phyloP scores from a whole-genome alignment of 2,113 vertebrate species.

The Oxyura jamaicensis region DNA sequence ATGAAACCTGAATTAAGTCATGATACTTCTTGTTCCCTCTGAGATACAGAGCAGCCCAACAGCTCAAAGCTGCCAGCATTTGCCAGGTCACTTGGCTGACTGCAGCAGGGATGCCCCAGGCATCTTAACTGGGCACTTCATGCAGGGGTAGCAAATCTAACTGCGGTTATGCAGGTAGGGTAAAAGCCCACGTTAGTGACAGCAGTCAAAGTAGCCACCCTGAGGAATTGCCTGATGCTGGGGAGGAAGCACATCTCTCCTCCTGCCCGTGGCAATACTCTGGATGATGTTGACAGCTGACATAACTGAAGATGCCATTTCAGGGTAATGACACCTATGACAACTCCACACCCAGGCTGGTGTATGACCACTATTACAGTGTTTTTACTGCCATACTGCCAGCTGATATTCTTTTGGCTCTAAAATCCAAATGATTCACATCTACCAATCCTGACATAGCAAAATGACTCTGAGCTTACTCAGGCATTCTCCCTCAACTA shows the following conservation, averaged over 20 bases:
- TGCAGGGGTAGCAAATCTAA: background rate
- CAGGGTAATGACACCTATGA: background rate
- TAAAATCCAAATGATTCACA: background rate
- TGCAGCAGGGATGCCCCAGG: background rate
- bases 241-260: background rate
- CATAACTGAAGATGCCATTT: background rate
- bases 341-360: background rate
- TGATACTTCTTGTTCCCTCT: background rate
- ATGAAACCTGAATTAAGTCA: background rate
- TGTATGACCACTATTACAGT: background rate
- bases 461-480: background rate
- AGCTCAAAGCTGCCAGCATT: accelerated
- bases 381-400: background rate
- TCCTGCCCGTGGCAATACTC: background rate
- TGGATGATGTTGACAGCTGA: background rate
- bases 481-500: background rate
- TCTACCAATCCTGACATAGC: background rate
- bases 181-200: background rate
- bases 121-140: background rate
- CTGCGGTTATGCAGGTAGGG: background rate
- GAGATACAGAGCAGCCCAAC: background rate
- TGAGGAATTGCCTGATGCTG: accelerated
- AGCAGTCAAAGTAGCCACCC: background rate
- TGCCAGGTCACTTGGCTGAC: background rate
- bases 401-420: background rate